phyloP scores from a whole-genome alignment of 2,797 vertebrate species.

The Fistularia tabacaria region DNA sequence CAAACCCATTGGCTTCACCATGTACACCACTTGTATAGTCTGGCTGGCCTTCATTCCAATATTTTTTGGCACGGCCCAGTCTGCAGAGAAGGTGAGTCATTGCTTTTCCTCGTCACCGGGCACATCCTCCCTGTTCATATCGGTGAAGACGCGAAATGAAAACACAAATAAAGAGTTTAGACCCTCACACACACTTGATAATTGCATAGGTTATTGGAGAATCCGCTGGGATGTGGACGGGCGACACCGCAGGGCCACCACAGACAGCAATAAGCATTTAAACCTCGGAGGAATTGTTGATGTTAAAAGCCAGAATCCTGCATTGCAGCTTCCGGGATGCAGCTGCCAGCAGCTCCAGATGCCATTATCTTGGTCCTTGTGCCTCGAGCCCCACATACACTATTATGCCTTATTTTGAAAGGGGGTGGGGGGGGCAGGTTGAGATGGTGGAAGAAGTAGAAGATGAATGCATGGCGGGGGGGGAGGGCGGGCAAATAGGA shows the following conservation, averaged over 20 bases:
- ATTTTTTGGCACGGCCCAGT: conserved; percentile 99
- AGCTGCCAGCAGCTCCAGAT: conserved; percentile 38
- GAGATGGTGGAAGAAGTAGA: conserved; percentile 31
- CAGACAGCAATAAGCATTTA: conserved; percentile 37
- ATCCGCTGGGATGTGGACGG: conserved; percentile 38
- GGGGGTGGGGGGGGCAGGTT: conserved; percentile 23
- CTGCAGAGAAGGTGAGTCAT: conserved; percentile 94
- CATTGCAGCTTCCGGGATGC: conserved; percentile 30
- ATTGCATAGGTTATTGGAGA: conserved; percentile 32
- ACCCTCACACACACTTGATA: conserved; percentile 1
- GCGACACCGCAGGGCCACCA: conserved; percentile 32
- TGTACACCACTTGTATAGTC: conserved; percentile 99
- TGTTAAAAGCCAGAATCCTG: conserved; percentile 44
- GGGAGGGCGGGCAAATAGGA: conserved; percentile 27
- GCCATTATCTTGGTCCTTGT: conserved; percentile 47
- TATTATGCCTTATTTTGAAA: conserved; percentile 33
- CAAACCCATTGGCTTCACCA: conserved; percentile 99
- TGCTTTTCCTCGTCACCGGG: conserved; percentile 29
- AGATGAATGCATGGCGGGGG: conserved; percentile 21
- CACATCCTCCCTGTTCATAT: too few relatives aligned
- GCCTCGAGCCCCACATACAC: conserved; percentile 33
- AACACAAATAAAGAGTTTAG: conserved; percentile 1
- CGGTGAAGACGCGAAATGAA: conserved; percentile 8
- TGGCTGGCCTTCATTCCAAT: conserved; percentile 99
- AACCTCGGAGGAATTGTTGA: conserved; percentile 25